Conservation (phyloP, 1,140 invertebrate species). For the Tetramorium simillimum region DNA sequence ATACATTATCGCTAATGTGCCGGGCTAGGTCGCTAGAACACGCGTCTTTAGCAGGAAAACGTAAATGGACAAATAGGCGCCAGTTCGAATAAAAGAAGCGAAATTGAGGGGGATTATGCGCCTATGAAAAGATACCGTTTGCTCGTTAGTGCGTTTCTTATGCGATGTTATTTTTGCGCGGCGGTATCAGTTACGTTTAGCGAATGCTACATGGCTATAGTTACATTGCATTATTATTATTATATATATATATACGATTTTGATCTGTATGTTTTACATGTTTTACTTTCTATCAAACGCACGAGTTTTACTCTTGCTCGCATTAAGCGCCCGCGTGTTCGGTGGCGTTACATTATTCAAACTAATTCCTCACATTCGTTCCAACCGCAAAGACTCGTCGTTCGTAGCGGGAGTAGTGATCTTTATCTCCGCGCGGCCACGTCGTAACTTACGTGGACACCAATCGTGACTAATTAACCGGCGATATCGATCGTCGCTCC, state of each 20-base stretch:
- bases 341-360: slow-evolving; percentile 48
- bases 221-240: background rate
- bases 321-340: slow-evolving; percentile 9
- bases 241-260: background rate
- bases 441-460: slow-evolving; percentile 68
- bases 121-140: background rate
- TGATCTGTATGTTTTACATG: background rate
- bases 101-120: slow-evolving; percentile 12
- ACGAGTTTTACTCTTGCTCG: background rate
- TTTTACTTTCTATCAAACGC: slow-evolving; percentile 16
- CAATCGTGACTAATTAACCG: slow-evolving; percentile 75
- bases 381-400: slow-evolving; percentile 58
- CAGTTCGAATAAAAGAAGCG: background rate
- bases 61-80: slow-evolving; percentile 4
- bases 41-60: slow-evolving; percentile 49
- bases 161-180: background rate
- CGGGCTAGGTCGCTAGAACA: slow-evolving; percentile 40
- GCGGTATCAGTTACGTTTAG: background rate
- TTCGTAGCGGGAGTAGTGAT: slow-evolving; percentile 52
- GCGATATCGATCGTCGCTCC: slow-evolving; percentile 66
- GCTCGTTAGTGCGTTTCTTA: slow-evolving; percentile 8
- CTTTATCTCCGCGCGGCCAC: slow-evolving; percentile 60
- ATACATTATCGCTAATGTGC: slow-evolving; percentile 80
- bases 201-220: background rate
- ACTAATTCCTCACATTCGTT: slow-evolving; percentile 40